phyloP scores from a whole-genome alignment of 1,140 invertebrate genomes.

The Sycophila sp. region DNA sequence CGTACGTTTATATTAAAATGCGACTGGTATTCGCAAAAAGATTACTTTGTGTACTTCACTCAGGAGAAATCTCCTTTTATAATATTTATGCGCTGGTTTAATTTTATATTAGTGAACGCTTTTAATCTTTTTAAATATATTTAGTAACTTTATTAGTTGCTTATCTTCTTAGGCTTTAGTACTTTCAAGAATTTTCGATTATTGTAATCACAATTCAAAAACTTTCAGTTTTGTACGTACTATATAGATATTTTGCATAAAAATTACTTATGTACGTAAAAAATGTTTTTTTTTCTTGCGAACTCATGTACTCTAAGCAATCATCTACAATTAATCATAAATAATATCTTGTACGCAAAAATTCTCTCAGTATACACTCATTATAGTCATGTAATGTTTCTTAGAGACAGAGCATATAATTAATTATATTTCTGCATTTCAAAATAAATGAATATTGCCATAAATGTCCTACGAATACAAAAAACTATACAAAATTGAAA shows the following conservation, averaged over 20 bases:
- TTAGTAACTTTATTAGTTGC: conserved; percentile 27
- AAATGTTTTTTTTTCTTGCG: neutral
- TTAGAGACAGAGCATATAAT: no score
- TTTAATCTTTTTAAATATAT: conserved; percentile 1
- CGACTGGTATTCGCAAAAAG: neutral
- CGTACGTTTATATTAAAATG: neutral
- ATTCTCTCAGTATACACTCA: no score
- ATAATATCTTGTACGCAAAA: no score
- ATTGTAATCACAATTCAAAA: neutral
- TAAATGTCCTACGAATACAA: no score
- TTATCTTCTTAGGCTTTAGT: conserved; percentile 25
- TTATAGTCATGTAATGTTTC: no score
- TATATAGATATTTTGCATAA: neutral
- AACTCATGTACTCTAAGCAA: no score
- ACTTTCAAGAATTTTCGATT: conserved; percentile 14
- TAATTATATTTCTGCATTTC: no score
- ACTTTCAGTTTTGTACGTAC: conserved; percentile 11
- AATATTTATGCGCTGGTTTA: no score
- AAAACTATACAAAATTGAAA: no score
- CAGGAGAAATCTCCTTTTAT: neutral
- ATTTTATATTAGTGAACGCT: conserved; percentile 1
- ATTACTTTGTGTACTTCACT: neutral
- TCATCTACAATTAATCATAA: no score
- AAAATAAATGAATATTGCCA: no score
- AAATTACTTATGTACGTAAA: neutral